phyloP scores from a whole-genome alignment of 2,797 vertebrate species.

The Phataginus tricuspis region DNA sequence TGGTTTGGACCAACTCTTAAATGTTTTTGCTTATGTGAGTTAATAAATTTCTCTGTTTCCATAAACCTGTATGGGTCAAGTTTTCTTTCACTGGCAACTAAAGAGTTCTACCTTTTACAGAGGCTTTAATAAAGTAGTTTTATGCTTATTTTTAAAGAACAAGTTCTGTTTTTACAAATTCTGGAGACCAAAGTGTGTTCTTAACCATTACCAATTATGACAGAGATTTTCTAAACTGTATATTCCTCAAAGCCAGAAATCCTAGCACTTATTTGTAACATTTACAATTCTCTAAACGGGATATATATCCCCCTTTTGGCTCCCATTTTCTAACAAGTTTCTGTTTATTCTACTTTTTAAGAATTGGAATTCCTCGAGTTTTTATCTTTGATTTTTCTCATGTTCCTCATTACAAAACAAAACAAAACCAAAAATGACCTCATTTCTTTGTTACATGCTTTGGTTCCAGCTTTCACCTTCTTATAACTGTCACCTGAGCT shows the following conservation, averaged over 20 bases:
- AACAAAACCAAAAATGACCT: neutral
- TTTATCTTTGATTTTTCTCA: neutral
- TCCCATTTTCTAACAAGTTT: neutral
- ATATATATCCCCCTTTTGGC: neutral
- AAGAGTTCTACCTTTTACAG: neutral
- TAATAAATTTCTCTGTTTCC: neutral
- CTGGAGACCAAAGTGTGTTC: neutral
- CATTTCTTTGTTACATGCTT: neutral
- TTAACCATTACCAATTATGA: neutral
- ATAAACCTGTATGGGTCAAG: neutral
- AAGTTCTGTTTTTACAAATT: neutral
- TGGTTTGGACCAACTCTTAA: neutral
- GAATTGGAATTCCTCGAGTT: neutral
- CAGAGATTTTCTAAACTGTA: neutral
- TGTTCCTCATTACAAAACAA: neutral
- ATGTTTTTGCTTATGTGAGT: neutral
- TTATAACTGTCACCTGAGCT: neutral
- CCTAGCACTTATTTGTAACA: neutral
- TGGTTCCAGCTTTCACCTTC: neutral
- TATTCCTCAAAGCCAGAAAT: neutral
- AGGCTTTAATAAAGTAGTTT: neutral
- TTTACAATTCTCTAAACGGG: neutral
- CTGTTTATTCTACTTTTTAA: neutral
- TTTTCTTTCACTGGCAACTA: neutral
- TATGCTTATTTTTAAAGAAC: neutral